phyloP scores from a whole-genome alignment of 2,113 vertebrate species.

The Salvelinus fontinalis region DNA sequence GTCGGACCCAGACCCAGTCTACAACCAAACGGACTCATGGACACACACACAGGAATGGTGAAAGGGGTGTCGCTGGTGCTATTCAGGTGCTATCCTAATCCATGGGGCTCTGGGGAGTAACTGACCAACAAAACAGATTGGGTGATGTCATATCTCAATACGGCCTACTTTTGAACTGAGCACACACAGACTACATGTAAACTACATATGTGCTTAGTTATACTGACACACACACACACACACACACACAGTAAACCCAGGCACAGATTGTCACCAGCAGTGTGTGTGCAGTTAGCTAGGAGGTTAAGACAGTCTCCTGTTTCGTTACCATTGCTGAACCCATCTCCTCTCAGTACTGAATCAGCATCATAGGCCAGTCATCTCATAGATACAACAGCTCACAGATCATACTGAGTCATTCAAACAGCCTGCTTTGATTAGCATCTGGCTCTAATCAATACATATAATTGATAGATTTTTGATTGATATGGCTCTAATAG shows the following conservation, averaged over 20 bases:
- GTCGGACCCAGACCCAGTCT: slow-evolving; percentile 88
- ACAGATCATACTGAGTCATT: slow-evolving; percentile 7
- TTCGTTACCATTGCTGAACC: slow-evolving; percentile 28
- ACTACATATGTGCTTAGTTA: slow-evolving; percentile 28
- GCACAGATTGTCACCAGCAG: slow-evolving; percentile 70
- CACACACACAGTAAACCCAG: slow-evolving; percentile 19
- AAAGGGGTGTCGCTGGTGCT: slow-evolving; percentile 68
- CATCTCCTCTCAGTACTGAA: slow-evolving; percentile 16
- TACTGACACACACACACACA: neutral
- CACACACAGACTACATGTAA: neutral
- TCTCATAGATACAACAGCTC: neutral
- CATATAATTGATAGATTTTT: no score
- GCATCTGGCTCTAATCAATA: slow-evolving; percentile 32
- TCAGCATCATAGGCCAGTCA: slow-evolving; percentile 26
- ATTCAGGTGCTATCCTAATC: slow-evolving; percentile 78
- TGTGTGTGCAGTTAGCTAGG: slow-evolving; percentile 25
- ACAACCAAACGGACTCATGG: slow-evolving; percentile 87
- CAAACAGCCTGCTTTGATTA: slow-evolving; percentile 38
- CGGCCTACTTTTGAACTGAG: slow-evolving; percentile 36
- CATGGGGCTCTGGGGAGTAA: slow-evolving; percentile 72
- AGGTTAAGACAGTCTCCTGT: slow-evolving; percentile 22
- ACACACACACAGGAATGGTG: slow-evolving; percentile 36
- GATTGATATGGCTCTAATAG: no score
- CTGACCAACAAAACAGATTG: slow-evolving; percentile 47
- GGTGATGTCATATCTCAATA: slow-evolving; percentile 66